Conservation (phyloP, 2,113 vertebrate species). For the Rhinolophus sinicus region DNA sequence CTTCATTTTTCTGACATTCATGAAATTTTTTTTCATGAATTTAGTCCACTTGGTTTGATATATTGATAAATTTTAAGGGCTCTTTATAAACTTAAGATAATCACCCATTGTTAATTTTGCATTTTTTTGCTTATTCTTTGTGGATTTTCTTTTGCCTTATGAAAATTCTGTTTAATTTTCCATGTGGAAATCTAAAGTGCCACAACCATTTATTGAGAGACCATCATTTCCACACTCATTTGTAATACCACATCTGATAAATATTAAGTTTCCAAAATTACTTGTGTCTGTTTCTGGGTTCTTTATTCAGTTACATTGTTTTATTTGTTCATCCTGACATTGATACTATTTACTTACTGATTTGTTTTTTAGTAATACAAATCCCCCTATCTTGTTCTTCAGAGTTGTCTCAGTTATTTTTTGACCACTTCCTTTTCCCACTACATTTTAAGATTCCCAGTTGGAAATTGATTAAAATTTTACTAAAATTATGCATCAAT, state of each 20-base stretch:
- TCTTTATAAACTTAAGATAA: neutral
- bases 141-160: neutral
- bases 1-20: neutral
- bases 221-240: neutral
- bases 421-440: neutral
- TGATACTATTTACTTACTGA: neutral
- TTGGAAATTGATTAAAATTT: neutral
- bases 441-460: neutral
- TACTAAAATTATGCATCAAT: neutral
- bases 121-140: neutral
- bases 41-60: neutral
- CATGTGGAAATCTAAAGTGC: neutral
- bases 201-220: neutral
- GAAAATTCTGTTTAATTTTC: neutral
- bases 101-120: neutral
- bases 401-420: neutral
- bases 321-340: neutral
- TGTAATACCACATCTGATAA: neutral
- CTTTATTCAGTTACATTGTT: neutral
- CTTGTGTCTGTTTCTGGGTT: neutral
- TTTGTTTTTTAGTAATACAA: neutral
- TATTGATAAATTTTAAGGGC: neutral
- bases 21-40: neutral
- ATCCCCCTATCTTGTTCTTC: neutral
- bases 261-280: neutral